phyloP scores from a whole-genome alignment of 2,888 invertebrate species.

The Troglohyphantes excavatus region DNA sequence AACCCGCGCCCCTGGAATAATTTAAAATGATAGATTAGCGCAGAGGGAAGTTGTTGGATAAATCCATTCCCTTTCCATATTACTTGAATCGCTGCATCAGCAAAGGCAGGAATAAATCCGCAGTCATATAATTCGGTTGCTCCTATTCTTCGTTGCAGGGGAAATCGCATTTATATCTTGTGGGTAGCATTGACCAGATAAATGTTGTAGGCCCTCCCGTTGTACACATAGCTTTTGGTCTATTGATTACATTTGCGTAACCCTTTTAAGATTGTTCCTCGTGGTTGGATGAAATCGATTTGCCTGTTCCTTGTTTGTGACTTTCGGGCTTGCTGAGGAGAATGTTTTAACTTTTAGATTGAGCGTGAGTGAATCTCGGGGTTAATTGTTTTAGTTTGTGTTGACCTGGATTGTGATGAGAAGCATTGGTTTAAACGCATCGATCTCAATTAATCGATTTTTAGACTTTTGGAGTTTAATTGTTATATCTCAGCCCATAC shows the following conservation, averaged over 20 bases:
- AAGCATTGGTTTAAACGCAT: no score
- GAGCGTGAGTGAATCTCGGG: no score
- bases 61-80: neutral
- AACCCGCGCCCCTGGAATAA: neutral
- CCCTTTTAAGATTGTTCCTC: no score
- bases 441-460: no score
- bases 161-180: conserved; percentile 19
- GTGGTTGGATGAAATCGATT: no score
- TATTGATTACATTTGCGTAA: neutral
- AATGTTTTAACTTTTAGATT: no score
- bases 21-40: conserved; percentile 6
- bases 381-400: no score
- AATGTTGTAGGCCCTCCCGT: neutral
- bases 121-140: conserved; percentile 25
- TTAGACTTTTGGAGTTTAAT: no score
- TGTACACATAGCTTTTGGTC: conserved; percentile 1
- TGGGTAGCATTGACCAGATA: neutral
- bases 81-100: conserved; percentile 1
- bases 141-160: neutral
- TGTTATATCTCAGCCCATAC: no score
- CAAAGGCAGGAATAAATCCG: neutral
- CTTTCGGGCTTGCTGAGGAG: no score
- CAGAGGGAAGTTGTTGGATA: neutral
- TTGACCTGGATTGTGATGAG: no score
- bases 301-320: no score